A percentile compares a stretch with the other conserved stretches of the same genome.
Conservation (phyloP, 1,140 invertebrate genomes). For the Macrocentrus cingulum region DNA sequence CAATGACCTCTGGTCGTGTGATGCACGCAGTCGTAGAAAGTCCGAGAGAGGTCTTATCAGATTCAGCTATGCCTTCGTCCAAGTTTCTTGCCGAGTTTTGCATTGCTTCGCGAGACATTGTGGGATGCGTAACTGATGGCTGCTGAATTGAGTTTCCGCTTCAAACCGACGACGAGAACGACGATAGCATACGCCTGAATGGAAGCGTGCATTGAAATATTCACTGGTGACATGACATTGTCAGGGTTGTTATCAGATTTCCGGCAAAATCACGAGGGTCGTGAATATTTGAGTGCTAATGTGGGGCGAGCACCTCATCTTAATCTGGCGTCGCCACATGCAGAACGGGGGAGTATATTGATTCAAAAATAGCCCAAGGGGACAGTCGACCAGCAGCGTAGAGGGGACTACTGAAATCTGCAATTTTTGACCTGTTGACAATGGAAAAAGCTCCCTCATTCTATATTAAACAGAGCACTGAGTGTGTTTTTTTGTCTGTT, state of each 20-base stretch:
- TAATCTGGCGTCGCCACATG: background rate
- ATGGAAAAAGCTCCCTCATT: no score
- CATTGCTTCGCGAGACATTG: background rate
- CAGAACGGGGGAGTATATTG: constrained; percentile 31
- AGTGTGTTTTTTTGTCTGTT: no score
- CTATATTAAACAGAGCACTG: no score
- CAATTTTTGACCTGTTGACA: no score
- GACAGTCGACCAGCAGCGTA: no score
- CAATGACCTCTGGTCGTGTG: background rate
- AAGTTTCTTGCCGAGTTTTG: background rate
- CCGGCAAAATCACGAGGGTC: constrained; percentile 27
- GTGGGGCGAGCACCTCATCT: constrained; percentile 2
- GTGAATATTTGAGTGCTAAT: constrained; percentile 54
- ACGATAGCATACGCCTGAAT: background rate
- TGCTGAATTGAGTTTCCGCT: background rate
- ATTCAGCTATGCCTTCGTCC: background rate
- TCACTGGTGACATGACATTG: constrained; percentile 23
- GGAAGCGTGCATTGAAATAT: background rate
- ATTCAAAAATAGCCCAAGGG: no score
- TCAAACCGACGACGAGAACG: background rate
- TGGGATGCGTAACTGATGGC: constrained; percentile 1
- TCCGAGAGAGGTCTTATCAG: constrained; percentile 1
- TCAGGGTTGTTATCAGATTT: constrained; percentile 59
- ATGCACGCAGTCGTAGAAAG: background rate
- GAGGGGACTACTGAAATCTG: no score